Conservation (phyloP, 1,140 invertebrate species). For the Tetramorium alpestre region DNA sequence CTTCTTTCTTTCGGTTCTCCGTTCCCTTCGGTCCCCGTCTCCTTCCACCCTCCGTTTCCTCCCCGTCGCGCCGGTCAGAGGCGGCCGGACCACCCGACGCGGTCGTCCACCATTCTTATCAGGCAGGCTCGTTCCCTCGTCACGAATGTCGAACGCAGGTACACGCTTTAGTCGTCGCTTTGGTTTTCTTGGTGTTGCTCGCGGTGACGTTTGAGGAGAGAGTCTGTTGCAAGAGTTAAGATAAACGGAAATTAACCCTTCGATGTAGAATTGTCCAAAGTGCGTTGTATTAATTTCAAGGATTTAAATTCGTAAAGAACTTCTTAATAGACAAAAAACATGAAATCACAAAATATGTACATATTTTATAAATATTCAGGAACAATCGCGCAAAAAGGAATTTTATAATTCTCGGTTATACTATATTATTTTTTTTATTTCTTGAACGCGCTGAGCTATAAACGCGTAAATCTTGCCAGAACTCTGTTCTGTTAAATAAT, state of each 20-base stretch:
- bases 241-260: conserved; percentile 33
- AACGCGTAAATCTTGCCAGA: background rate
- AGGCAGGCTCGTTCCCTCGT: conserved; percentile 34
- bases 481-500: conserved; percentile 37
- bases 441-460: background rate
- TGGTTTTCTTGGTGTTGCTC: conserved; percentile 44
- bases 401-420: background rate
- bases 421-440: background rate
- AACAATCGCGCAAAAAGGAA: background rate
- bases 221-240: background rate
- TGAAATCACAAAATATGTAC: background rate
- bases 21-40: conserved; percentile 9
- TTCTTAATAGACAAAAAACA: background rate
- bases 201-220: conserved; percentile 25
- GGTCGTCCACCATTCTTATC: conserved; percentile 43
- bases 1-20: conserved; percentile 54
- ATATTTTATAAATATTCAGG: background rate
- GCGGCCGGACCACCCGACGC: conserved; percentile 31
- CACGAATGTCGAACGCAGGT: conserved; percentile 55
- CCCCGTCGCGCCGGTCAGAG: conserved; percentile 3
- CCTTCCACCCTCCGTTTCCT: conserved; percentile 20
- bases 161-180: conserved; percentile 1
- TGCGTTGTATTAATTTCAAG: background rate
- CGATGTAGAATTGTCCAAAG: background rate
- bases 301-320: background rate